These are phyloP conservation scores for Scolanthus callimorphus DNA, from an alignment of 92 coral and sea anemone species.

Conservation along the genomic window DNA sequence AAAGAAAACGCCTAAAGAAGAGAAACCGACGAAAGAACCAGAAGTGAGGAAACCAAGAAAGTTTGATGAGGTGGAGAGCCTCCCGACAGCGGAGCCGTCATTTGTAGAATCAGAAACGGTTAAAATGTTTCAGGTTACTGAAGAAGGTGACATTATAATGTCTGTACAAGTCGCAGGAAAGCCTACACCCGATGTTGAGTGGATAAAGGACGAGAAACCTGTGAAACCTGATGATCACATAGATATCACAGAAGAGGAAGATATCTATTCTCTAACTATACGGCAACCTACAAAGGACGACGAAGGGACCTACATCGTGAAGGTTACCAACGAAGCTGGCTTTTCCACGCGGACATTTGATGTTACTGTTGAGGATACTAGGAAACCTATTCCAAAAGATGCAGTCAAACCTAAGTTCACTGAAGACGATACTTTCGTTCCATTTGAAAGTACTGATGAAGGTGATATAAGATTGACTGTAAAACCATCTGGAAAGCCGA, in stretches of 20 bases:
- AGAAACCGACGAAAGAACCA: conserved; percentile 5
- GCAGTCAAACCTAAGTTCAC: conserved; percentile 11
- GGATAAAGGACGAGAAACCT: conserved; percentile 43
- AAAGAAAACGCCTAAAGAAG: background rate
- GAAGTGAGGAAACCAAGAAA: conserved; percentile 30
- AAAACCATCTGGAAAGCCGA: conserved; percentile 50
- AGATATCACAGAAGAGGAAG: conserved; percentile 25
- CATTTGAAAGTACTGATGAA: conserved; percentile 48
- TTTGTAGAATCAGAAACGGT: conserved; percentile 11
- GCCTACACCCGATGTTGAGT: conserved; percentile 29
- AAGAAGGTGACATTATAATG: conserved; percentile 61
- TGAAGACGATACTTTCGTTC: conserved; percentile 19
- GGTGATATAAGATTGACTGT: conserved; percentile 63
- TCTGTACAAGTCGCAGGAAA: conserved; percentile 54
- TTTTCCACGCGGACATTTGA: conserved; percentile 33
- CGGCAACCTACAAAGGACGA: conserved; percentile 31
- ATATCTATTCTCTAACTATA: conserved; percentile 37
- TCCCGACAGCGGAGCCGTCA: conserved; percentile 9
- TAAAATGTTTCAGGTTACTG: conserved; percentile 55
- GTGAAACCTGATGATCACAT: conserved; percentile 18
- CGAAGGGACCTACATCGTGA: conserved; percentile 38
- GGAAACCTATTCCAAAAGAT: background rate
- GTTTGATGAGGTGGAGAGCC: background rate
- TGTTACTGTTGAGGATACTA: conserved; percentile 30
- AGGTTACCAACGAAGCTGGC: conserved; percentile 36